phyloP scores from a whole-genome alignment of 2,888 invertebrate genomes.

The Idaea biselata region DNA sequence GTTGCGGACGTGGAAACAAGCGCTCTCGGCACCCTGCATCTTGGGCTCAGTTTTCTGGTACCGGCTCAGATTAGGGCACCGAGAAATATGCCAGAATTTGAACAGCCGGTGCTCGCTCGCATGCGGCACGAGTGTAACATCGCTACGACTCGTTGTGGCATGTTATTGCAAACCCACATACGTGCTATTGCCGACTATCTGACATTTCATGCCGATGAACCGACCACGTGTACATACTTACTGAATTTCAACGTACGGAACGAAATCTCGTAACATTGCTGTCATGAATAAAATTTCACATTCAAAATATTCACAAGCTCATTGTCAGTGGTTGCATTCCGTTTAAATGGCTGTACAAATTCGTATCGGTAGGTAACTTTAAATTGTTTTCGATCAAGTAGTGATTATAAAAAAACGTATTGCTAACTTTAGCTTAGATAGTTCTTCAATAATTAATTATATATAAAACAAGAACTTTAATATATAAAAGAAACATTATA shows the following conservation, averaged over 20 bases:
- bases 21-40: conserved; percentile 40
- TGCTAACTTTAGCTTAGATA: too few relatives aligned
- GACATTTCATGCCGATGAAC: conserved; percentile 79
- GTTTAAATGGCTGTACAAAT: conserved; percentile 10
- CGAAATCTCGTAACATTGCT: conserved; percentile 44
- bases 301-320: conserved; percentile 27
- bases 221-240: conserved; percentile 63
- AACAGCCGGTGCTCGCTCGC: conserved; percentile 67
- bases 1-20: conserved; percentile 39
- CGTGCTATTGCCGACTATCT: conserved; percentile 70
- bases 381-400: conserved; percentile 3
- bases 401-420: too few relatives aligned
- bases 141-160: conserved; percentile 75
- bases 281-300: conserved; percentile 34
- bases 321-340: conserved; percentile 15
- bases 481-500: background rate
- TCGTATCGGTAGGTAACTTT: background rate
- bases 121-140: conserved; percentile 72
- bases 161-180: conserved; percentile 80
- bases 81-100: conserved; percentile 75
- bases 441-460: background rate
- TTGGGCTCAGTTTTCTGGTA: conserved; percentile 46
- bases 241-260: conserved; percentile 51
- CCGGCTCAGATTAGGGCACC: conserved; percentile 51
- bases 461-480: background rate